phyloP scores from a whole-genome alignment of 2,113 vertebrate species.

The Syrrhaptes paradoxus region DNA sequence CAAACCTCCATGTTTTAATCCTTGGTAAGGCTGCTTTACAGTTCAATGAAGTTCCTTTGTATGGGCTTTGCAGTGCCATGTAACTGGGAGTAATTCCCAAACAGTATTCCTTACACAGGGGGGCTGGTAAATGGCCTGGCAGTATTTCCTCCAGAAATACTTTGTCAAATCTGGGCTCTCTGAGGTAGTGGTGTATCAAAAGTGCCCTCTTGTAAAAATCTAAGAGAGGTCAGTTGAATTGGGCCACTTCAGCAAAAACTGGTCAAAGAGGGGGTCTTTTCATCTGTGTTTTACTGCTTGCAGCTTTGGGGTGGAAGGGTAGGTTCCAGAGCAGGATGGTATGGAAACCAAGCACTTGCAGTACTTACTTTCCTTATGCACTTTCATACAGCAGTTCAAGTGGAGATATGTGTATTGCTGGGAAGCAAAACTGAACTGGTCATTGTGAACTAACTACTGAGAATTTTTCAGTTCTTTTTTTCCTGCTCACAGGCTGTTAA shows the following conservation, averaged over 20 bases:
- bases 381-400: background rate
- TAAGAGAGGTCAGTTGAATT: background rate
- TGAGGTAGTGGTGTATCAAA: background rate
- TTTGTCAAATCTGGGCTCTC: background rate
- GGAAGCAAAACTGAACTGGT: background rate
- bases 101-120: background rate
- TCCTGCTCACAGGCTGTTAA: background rate
- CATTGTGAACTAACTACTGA: background rate
- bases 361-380: background rate
- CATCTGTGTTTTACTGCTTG: background rate
- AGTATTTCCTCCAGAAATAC: background rate
- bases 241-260: background rate
- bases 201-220: background rate
- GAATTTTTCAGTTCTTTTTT: background rate
- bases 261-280: background rate
- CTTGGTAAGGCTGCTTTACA: background rate
- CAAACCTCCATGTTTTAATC: background rate
- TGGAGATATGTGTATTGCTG: fast-evolving
- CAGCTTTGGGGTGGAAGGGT: background rate
- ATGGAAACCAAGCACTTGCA: background rate
- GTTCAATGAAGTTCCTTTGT: background rate
- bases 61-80: background rate
- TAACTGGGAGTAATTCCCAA: background rate
- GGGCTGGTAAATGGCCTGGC: background rate
- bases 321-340: background rate